Percentiles rank a stretch among this genome's conserved stretches.
These are phyloP conservation scores for Drosophila punjabiensis DNA, from an alignment of 1,140 invertebrate species.

Conservation along the genomic window DNA sequence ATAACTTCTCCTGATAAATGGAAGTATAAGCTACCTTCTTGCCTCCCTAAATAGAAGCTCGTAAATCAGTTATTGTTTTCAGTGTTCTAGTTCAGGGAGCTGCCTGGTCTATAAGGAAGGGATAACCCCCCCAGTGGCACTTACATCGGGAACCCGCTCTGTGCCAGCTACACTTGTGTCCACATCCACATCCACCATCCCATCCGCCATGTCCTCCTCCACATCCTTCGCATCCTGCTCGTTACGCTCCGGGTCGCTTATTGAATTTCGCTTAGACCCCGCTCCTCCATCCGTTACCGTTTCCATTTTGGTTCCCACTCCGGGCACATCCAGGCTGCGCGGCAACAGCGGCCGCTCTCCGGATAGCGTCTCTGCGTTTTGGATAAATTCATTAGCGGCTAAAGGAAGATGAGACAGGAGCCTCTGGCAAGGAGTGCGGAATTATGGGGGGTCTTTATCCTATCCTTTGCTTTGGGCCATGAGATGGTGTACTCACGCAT, in stretches of 20 bases:
- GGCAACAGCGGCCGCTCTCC: conserved; percentile 62
- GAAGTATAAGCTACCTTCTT: not conserved
- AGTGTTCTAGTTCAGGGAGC: not conserved
- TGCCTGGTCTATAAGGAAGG: not conserved
- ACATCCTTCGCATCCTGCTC: conserved; percentile 27
- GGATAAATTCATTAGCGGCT: conserved; percentile 45
- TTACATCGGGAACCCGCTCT: conserved; percentile 32
- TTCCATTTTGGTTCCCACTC: conserved; percentile 3
- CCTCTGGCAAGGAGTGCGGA: not conserved
- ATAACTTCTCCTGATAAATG: not conserved
- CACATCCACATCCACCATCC: conserved; percentile 14
- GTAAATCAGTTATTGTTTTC: not conserved
- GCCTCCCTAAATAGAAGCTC: not conserved
- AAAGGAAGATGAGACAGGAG: not conserved
- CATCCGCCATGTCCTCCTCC: not conserved
- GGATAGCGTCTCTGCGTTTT: conserved; percentile 73
- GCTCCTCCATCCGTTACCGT: conserved; percentile 10
- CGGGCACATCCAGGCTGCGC: conserved; percentile 61
- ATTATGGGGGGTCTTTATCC: not conserved
- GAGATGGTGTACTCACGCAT: conserved; percentile 47
- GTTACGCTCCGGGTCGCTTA: conserved; percentile 66
- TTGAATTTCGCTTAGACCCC: conserved; percentile 67
- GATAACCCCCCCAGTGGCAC: conserved; percentile 7
- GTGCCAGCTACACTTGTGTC: conserved; percentile 43
- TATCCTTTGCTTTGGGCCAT: not conserved